Percentiles rank a stretch among this genome's conserved stretches.
Conservation (phyloP, 2,113 vertebrate species). For the Centropus unirufus region DNA sequence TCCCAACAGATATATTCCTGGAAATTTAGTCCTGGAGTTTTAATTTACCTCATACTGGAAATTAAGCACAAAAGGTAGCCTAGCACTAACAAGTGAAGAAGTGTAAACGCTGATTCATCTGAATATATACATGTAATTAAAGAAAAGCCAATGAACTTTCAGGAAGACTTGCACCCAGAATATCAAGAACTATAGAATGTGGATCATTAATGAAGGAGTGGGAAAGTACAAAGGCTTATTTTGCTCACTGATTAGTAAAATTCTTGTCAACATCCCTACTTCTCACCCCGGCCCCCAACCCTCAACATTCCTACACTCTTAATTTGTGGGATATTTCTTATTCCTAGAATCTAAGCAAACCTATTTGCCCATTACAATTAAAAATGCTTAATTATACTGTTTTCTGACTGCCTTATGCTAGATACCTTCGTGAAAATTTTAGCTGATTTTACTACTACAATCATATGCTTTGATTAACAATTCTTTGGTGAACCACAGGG, state of each 20-base stretch:
- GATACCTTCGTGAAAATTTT: background rate
- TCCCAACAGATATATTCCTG: background rate
- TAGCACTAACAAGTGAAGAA: background rate
- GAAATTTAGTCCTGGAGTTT: background rate
- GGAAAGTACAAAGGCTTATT: background rate
- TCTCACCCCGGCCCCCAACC: accelerated
- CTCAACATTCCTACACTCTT: background rate
- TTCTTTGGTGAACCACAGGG: background rate
- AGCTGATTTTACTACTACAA: background rate
- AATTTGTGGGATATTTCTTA: background rate
- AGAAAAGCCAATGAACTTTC: background rate
- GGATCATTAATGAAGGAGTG: background rate
- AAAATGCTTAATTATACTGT: background rate
- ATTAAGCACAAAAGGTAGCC: background rate
- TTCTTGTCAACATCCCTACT: background rate
- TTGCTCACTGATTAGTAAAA: background rate
- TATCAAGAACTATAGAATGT: background rate
- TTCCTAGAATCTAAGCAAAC: background rate
- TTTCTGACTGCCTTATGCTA: background rate
- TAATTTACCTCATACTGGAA: background rate
- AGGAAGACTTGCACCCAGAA: background rate
- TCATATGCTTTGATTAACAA: background rate
- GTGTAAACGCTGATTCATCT: background rate
- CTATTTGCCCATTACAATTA: background rate
- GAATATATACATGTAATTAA: background rate